Conservation (phyloP, 2,888 invertebrate genomes). For the Linnaemya vulpina region DNA sequence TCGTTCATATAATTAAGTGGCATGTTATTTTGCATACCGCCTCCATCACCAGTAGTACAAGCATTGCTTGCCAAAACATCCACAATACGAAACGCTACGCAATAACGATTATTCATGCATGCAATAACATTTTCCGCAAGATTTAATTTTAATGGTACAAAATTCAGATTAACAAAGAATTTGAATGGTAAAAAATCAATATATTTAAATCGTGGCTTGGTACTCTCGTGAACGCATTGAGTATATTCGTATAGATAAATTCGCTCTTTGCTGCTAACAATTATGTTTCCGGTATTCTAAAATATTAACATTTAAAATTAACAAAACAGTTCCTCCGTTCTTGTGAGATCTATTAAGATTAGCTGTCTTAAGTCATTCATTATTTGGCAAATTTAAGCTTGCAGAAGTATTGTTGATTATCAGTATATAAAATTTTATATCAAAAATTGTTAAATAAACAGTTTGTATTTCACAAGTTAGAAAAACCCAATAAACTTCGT, state of each 20-base stretch:
- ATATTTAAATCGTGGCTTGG: constrained; percentile 85
- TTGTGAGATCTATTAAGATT: neutral
- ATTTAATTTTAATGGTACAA: constrained; percentile 85
- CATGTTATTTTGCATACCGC: constrained; percentile 16
- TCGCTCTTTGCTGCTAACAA: constrained; percentile 80
- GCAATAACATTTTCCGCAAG: constrained; percentile 88
- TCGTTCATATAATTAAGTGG: constrained; percentile 70
- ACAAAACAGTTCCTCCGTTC: neutral
- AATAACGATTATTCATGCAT: constrained; percentile 85
- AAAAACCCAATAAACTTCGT: too few relatives aligned
- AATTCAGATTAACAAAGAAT: constrained; percentile 86
- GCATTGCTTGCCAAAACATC: constrained; percentile 77
- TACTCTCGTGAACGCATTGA: constrained; percentile 87
- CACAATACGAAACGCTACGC: constrained; percentile 86
- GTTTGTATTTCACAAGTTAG: too few relatives aligned
- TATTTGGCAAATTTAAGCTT: too few relatives aligned
- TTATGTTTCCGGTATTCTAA: constrained; percentile 80
- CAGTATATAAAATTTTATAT: too few relatives aligned
- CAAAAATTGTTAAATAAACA: too few relatives aligned
- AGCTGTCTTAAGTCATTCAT: too few relatives aligned
- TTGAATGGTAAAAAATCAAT: constrained; percentile 88
- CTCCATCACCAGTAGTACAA: constrained; percentile 66
- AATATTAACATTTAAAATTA: constrained; percentile 11
- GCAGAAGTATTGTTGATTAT: too few relatives aligned
- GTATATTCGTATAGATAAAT: constrained; percentile 85